Percentiles rank a stretch among this genome's conserved stretches.
Evolutionary conservation across 2,888 invertebrate genomes (phyloP).

Genomic region (Lithophane leautieri): DNA sequence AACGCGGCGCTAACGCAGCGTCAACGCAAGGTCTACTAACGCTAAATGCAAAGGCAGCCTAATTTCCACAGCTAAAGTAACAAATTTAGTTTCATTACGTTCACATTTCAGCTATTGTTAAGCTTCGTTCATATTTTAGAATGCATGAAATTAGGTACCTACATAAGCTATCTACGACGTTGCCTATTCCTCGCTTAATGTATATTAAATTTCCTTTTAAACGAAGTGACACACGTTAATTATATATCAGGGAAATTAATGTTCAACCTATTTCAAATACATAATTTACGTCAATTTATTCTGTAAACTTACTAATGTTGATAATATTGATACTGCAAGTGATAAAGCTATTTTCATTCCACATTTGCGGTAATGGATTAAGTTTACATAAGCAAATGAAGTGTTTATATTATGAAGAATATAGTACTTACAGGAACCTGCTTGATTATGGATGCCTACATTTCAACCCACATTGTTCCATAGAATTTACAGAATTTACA

Average conservation of each 20-base stretch:
- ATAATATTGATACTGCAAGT: slow-evolving; percentile 7
- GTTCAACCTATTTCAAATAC: slow-evolving; percentile 10
- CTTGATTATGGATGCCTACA: slow-evolving; percentile 46
- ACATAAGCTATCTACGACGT: not conserved
- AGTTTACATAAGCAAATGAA: slow-evolving; percentile 35
- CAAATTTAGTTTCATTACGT: slow-evolving; percentile 12
- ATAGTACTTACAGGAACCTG: slow-evolving; percentile 34
- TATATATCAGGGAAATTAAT: slow-evolving; percentile 8
- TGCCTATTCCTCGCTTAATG: not conserved
- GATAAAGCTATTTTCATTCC: slow-evolving; percentile 33
- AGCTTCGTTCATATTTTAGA: slow-evolving; percentile 16
- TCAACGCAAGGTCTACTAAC: not conserved
- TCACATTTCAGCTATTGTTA: slow-evolving; percentile 12
- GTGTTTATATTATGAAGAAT: slow-evolving; percentile 44
- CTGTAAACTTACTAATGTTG: slow-evolving; percentile 12
- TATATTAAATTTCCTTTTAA: slow-evolving; percentile 30
- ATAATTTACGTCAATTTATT: slow-evolving; percentile 23
- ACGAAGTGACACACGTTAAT: slow-evolving; percentile 1
- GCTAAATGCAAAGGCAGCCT: slow-evolving; percentile 5
- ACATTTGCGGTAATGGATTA: slow-evolving; percentile 27
- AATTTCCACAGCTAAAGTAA: slow-evolving; percentile 26
- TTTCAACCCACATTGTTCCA: slow-evolving; percentile 56
- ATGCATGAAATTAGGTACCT: not conserved
- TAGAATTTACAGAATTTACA: slow-evolving; percentile 65
- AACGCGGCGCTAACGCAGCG: not conserved